Evolutionary conservation across 2,797 vertebrate species (phyloP).

Genomic region (Rhinophrynus dorsalis): DNA sequence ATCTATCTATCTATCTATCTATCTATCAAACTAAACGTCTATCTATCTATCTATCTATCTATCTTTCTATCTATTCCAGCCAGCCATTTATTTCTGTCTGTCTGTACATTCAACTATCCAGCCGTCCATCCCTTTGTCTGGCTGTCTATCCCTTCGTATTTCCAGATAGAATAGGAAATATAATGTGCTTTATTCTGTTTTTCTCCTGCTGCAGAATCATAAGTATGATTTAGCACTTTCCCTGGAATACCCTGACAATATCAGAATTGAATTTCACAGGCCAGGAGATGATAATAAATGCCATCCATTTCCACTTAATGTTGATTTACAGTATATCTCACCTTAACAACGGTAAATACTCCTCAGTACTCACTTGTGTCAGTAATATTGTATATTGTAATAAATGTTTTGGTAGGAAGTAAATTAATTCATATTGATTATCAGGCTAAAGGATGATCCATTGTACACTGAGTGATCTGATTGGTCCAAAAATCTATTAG

Average conservation of each 20-base stretch:
- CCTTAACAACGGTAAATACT: slow-evolving; percentile 43
- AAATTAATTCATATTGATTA: slow-evolving; percentile 46
- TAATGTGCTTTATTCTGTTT: too few relatives aligned
- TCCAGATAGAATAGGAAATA: too few relatives aligned
- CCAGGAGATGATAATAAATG: slow-evolving; percentile 45
- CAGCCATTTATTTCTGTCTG: not conserved
- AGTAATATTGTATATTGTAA: slow-evolving; percentile 33
- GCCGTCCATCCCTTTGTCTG: not conserved
- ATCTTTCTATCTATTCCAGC: too few relatives aligned
- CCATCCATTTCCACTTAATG: slow-evolving; percentile 46
- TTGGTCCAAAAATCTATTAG: slow-evolving; percentile 16
- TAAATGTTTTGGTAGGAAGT: slow-evolving; percentile 38
- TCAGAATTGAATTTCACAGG: slow-evolving; percentile 50
- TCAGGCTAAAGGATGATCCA: slow-evolving; percentile 32
- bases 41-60: not conserved
- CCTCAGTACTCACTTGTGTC: slow-evolving; percentile 21
- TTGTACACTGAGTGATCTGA: slow-evolving; percentile 14
- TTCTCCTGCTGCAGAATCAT: slow-evolving; percentile 19
- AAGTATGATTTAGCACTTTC: slow-evolving; percentile 44
- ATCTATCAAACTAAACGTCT: too few relatives aligned
- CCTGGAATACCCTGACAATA: slow-evolving; percentile 43
- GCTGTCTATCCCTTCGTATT: too few relatives aligned
- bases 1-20: not conserved
- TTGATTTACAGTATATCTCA: slow-evolving; percentile 46
- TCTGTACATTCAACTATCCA: not conserved